Conservation (phyloP, 1,140 invertebrate species). For the Trichonephila clavipes region DNA sequence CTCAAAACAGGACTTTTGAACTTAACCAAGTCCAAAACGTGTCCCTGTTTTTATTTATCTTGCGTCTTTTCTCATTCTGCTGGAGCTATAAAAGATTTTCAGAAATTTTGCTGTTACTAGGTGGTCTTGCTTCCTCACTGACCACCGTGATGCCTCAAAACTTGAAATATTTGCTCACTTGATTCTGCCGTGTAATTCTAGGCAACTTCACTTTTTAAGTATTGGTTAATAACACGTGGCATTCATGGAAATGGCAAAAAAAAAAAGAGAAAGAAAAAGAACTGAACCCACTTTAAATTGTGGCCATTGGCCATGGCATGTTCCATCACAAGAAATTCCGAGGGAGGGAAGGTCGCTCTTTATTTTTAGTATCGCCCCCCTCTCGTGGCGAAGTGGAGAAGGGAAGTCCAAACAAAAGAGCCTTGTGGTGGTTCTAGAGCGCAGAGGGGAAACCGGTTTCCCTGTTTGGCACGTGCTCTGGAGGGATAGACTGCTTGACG, state of each 20-base stretch:
- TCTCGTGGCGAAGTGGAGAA: not conserved
- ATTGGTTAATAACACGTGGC: not conserved
- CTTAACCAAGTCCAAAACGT: too few relatives aligned
- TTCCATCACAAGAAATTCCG: not conserved
- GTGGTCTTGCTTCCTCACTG: too few relatives aligned
- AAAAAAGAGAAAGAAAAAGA: too few relatives aligned
- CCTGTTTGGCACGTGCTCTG: constrained; percentile 69
- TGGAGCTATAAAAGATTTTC: too few relatives aligned
- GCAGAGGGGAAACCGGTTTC: constrained; percentile 63
- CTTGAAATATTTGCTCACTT: not conserved
- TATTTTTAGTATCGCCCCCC: constrained; percentile 28
- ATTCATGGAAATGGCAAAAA: too few relatives aligned
- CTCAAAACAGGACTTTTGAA: too few relatives aligned
- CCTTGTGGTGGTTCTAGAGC: constrained; percentile 56
- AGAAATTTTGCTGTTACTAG: too few relatives aligned
- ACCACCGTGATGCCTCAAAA: too few relatives aligned
- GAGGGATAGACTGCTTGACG: constrained; percentile 67
- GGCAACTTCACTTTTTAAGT: not conserved
- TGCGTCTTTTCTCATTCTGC: too few relatives aligned
- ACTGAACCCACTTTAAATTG: not conserved
- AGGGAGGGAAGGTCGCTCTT: not conserved
- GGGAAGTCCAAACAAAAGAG: constrained; percentile 64
- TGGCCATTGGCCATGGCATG: not conserved
- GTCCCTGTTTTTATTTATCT: too few relatives aligned
- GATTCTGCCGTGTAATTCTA: not conserved